Percentiles rank a stretch among this genome's conserved stretches.
Conservation (phyloP, 2,888 invertebrate species). For the Phalera bucephala region DNA sequence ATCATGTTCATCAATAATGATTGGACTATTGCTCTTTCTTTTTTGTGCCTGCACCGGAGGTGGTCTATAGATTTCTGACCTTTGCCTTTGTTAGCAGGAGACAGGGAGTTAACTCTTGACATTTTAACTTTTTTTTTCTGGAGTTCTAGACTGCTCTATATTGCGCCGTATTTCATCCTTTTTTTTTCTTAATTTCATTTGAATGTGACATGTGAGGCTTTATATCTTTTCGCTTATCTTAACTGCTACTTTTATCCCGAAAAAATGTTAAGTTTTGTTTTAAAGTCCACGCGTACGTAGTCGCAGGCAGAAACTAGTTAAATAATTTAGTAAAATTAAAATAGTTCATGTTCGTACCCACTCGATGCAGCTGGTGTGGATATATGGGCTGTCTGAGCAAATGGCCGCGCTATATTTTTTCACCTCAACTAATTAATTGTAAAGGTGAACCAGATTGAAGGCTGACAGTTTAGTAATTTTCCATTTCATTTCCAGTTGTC, state of each 20-base stretch:
- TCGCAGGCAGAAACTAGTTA: too few relatives aligned
- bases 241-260: too few relatives aligned
- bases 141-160: slow-evolving; percentile 35
- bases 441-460: too few relatives aligned
- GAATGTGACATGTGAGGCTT: slow-evolving; percentile 45
- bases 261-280: too few relatives aligned
- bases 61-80: slow-evolving; percentile 63
- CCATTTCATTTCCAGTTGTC: slow-evolving; percentile 58
- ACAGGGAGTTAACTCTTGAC: slow-evolving; percentile 38
- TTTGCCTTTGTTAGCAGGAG: slow-evolving; percentile 54
- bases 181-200: slow-evolving; percentile 47
- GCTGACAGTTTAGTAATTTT: too few relatives aligned
- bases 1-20: slow-evolving; percentile 53
- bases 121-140: slow-evolving; percentile 38
- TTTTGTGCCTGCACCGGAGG: slow-evolving; percentile 31
- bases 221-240: slow-evolving; percentile 46
- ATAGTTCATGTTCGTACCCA: too few relatives aligned
- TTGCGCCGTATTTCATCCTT: slow-evolving; percentile 53
- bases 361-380: too few relatives aligned
- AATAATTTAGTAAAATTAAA: too few relatives aligned
- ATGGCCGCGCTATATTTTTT: too few relatives aligned
- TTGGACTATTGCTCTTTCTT: slow-evolving; percentile 55
- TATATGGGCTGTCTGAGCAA: too few relatives aligned
- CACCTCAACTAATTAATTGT: too few relatives aligned
- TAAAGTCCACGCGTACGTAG: too few relatives aligned